Conservation (phyloP, 2,113 vertebrate species). For the Turnix velox region DNA sequence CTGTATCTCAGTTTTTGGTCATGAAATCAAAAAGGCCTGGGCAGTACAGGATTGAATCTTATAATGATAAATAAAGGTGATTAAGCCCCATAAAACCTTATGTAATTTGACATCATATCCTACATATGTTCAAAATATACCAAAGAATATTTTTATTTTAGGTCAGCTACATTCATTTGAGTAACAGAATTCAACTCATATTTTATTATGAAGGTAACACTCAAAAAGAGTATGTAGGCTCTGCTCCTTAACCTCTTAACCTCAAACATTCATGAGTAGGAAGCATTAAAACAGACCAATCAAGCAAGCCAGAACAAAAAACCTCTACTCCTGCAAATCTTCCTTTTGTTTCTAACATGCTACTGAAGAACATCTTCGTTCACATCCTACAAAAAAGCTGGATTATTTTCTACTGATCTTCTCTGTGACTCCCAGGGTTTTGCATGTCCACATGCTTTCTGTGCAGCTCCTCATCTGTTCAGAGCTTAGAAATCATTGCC, state of each 20-base stretch:
- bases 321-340: fast-evolving
- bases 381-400: not conserved
- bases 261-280: not conserved
- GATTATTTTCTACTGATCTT: not conserved
- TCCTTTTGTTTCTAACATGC: not conserved
- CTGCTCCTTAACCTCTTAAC: not conserved
- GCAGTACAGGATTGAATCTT: not conserved
- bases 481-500: not conserved
- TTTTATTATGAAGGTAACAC: not conserved
- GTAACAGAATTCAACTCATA: not conserved
- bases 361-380: not conserved
- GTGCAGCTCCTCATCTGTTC: fast-evolving
- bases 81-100: not conserved
- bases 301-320: not conserved
- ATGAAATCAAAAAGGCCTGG: not conserved
- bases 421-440: fast-evolving
- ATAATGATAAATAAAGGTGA: not conserved
- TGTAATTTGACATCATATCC: not conserved
- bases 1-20: not conserved
- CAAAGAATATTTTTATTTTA: not conserved
- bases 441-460: not conserved
- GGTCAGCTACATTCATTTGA: not conserved
- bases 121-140: not conserved
- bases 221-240: not conserved
- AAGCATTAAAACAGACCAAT: not conserved